Base-by-base conservation (phyloP, 2,797 vertebrate genomes). In the Rhodeus uyekii region DNA sequence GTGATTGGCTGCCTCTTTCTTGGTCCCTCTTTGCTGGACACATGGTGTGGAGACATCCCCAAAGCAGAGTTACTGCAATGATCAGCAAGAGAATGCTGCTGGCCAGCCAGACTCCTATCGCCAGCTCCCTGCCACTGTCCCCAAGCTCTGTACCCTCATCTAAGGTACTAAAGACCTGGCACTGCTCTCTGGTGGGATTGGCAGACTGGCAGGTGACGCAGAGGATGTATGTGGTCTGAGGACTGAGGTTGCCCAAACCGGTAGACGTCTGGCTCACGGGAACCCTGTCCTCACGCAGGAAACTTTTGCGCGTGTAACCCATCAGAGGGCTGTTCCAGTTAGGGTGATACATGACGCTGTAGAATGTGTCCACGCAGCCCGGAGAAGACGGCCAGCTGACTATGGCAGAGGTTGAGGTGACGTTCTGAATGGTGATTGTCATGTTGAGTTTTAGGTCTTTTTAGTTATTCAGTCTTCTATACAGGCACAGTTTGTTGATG, bases 311-410 rank as follows among this genome's bases (percentile, higher is more conserved):
- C 0, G 95, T 94, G 90, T 96, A 96, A 79, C 93, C 93, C 80
- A 95, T 94, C 4, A 95, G 85, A 84, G 95, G 89, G 82, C 92
- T 96, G 91, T 96, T 96, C 96, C 96, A 96, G 93, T 96, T 96
- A 8, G 96, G 95, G 86, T 96, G 94, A 86, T 97, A 97, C 95
- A 97, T 96, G 87, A 97, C 89, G 44, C 96, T 97, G 92, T 97
- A 97, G 90, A 97, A 97, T 68, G 95, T 96, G 90, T 96, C 96
- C 0, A 88, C 86, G 65, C 96, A 97, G 77, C 87, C 72, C 4
- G 94, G 93, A 46, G 92, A 90, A 16, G 93, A 85, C 0, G 93
- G 94, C 96, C 96, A 97, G 82, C 89, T 95, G 69, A 97, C 94
- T 63, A 89, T 87, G 24, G 96, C 96, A 0, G 96, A 95, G 78